These are phyloP conservation scores for Steatornis caripensis DNA, from an alignment of 2,113 vertebrate genomes.

Conservation along the genomic window DNA sequence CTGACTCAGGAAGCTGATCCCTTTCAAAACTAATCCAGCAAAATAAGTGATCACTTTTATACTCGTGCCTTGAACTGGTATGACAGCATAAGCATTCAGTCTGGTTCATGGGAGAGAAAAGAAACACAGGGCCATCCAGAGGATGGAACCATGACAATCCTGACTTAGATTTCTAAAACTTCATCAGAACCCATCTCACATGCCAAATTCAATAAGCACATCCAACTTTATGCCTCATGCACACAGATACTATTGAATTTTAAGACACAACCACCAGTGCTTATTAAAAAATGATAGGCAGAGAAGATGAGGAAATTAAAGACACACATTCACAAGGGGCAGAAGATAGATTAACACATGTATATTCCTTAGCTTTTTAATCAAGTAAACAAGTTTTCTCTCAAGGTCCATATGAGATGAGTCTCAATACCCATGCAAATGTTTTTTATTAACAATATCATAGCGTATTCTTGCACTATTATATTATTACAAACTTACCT, in stretches of 20 bases:
- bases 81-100: background rate
- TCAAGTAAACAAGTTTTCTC: background rate
- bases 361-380: background rate
- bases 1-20: background rate
- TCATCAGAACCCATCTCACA: background rate
- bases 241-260: background rate
- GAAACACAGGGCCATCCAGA: background rate
- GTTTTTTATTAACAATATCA: background rate
- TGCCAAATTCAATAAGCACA: background rate
- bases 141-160: background rate
- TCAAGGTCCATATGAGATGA: background rate
- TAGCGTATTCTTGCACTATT: background rate
- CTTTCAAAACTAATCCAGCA: background rate
- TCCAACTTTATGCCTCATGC: background rate
- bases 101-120: background rate
- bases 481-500: background rate
- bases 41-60: background rate
- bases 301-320: constrained; percentile 13
- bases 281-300: background rate
- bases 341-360: background rate
- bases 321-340: background rate
- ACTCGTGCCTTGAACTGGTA: background rate
- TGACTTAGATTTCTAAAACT: background rate
- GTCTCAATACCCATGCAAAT: background rate
- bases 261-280: background rate